These are phyloP conservation scores for Ochropleura leucogaster DNA, from an alignment of 2,888 invertebrate species.

Conservation along the genomic window DNA sequence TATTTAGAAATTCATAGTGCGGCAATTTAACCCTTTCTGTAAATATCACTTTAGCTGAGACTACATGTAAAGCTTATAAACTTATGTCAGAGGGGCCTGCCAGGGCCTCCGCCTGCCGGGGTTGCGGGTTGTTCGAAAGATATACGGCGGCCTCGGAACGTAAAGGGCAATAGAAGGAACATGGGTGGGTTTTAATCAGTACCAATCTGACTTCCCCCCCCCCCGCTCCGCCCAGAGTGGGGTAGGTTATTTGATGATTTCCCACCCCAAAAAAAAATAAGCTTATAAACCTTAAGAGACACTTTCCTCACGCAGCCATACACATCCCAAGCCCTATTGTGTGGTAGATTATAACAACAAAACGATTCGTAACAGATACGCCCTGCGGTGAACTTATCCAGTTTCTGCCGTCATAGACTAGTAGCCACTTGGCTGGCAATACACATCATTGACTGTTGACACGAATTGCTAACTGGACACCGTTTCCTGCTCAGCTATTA, in stretches of 20 bases:
- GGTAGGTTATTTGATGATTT: too few species aligned
- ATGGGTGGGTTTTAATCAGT: too few species aligned
- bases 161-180: too few species aligned
- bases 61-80: not conserved
- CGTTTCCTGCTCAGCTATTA: slow-evolving; percentile 27
- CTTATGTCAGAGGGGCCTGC: not conserved
- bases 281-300: not conserved
- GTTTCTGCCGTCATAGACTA: slow-evolving; percentile 33
- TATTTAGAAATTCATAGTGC: too few species aligned
- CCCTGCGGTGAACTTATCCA: slow-evolving; percentile 22
- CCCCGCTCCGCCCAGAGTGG: too few species aligned
- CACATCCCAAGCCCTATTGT: too few species aligned
- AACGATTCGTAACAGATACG: slow-evolving; percentile 14
- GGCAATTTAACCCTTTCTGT: not conserved
- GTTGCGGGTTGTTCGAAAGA: too few species aligned
- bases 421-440: slow-evolving; percentile 24
- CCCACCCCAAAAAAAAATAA: too few species aligned
- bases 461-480: slow-evolving; percentile 37
- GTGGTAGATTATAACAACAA: not conserved
- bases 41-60: not conserved
- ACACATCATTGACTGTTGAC: slow-evolving; percentile 47
- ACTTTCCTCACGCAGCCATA: too few species aligned
- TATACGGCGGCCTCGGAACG: too few species aligned
- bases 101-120: too few species aligned
- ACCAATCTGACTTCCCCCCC: too few species aligned